A percentile compares a stretch with the other conserved stretches of the same genome.
phyloP scores from a whole-genome alignment of 2,113 vertebrate species.

The Catharus minimus region DNA sequence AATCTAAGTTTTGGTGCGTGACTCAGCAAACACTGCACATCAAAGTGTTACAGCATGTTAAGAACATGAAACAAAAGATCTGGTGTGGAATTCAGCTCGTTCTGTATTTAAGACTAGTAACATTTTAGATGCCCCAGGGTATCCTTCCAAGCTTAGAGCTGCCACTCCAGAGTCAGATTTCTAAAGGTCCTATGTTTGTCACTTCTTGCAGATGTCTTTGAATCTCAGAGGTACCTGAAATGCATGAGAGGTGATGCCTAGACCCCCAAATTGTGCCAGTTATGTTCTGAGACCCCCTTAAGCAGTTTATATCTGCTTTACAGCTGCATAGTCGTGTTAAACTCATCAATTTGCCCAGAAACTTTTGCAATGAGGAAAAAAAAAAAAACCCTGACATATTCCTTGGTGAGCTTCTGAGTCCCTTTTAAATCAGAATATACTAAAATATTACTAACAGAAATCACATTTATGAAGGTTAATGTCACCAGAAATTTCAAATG shows the following conservation, averaged over 20 bases:
- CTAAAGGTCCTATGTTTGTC: neutral
- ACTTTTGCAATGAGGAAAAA: neutral
- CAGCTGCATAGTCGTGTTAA: neutral
- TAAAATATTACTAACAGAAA: neutral
- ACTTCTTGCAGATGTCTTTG: neutral
- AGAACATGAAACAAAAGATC: neutral
- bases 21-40: neutral
- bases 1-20: neutral
- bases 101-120: neutral
- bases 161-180: neutral
- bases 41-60: neutral
- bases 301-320: constrained; percentile 12
- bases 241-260: neutral
- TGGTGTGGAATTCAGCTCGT: neutral
- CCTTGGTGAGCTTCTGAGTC: neutral
- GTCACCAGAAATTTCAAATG: neutral
- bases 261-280: neutral
- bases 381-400: neutral
- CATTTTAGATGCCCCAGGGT: neutral
- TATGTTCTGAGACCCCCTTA: neutral
- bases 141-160: neutral
- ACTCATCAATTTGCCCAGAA: neutral
- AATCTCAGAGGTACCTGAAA: neutral
- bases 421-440: neutral
- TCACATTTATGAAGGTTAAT: constrained; percentile 3